Evolutionary conservation across 1,140 invertebrate species (phyloP).

Genomic region (Campoletis sonorensis): DNA sequence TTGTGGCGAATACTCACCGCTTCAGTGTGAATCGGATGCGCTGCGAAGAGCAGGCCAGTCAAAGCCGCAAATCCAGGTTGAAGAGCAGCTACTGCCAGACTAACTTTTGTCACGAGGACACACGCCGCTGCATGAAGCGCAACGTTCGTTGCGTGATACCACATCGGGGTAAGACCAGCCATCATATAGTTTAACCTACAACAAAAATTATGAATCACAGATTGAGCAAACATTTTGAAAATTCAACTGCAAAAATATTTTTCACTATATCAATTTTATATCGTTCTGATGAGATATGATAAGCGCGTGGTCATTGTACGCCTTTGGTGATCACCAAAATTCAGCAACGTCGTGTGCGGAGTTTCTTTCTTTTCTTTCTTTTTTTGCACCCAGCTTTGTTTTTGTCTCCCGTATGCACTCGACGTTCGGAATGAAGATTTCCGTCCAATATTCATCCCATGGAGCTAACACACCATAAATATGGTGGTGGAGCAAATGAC

Average conservation of each 20-base stretch:
- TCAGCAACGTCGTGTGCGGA: too few species aligned
- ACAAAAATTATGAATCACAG: conserved; percentile 54
- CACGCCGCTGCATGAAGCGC: conserved; percentile 84
- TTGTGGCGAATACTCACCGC: conserved; percentile 79
- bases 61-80: conserved; percentile 82
- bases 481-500: conserved; percentile 52
- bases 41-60: conserved; percentile 87
- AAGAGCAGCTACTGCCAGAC: conserved; percentile 80
- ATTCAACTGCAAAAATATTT: background rate
- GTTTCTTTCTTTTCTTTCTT: too few species aligned
- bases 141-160: conserved; percentile 87
- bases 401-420: too few species aligned
- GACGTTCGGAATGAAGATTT: too few species aligned
- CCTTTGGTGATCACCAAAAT: too few species aligned
- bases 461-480: background rate
- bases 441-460: background rate
- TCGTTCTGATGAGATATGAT: too few species aligned
- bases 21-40: conserved; percentile 94
- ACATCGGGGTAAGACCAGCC: conserved; percentile 82
- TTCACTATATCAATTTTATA: background rate
- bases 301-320: background rate
- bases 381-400: too few species aligned
- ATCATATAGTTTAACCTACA: conserved; percentile 84
- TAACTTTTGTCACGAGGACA: conserved; percentile 83
- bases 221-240: background rate